Evolutionary conservation across 2,888 invertebrate genomes (phyloP).

Genomic region (Troilus luridus): DNA sequence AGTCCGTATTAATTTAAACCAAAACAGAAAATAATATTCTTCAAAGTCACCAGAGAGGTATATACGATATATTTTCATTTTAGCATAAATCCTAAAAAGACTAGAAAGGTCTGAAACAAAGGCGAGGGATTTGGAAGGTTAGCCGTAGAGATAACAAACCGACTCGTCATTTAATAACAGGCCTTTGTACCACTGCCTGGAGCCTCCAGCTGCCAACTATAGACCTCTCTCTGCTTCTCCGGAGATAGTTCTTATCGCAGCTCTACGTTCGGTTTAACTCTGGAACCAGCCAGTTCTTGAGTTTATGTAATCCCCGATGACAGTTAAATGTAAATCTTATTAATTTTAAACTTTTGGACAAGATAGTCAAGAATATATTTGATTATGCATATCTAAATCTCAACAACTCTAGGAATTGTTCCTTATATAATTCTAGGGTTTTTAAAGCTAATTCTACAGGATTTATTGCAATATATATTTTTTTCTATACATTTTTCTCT

Average conservation of each 20-base stretch:
- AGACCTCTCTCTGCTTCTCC: background rate
- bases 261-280: constrained; percentile 43
- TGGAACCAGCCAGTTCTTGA: background rate
- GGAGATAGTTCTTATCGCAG: constrained; percentile 19
- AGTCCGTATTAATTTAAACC: constrained; percentile 10
- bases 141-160: background rate
- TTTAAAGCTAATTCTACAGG: background rate
- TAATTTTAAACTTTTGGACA: constrained; percentile 7
- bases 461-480: background rate
- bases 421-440: background rate
- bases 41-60: background rate
- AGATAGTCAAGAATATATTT: background rate
- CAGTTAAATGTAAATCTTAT: constrained; percentile 11
- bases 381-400: background rate
- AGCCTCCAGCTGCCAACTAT: background rate
- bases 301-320: background rate
- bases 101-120: background rate
- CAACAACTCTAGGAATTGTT: background rate
- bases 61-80: constrained; percentile 19
- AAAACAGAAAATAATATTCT: constrained; percentile 5
- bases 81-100: constrained; percentile 14
- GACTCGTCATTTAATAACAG: background rate
- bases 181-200: background rate
- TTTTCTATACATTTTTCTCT: too few species aligned
- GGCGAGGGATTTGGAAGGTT: background rate